Percentiles rank a stretch among this genome's conserved stretches.
phyloP scores from a whole-genome alignment of 37 sponge, comb jelly and placozoan genomes.

The Aphrocallistes beatrix region DNA sequence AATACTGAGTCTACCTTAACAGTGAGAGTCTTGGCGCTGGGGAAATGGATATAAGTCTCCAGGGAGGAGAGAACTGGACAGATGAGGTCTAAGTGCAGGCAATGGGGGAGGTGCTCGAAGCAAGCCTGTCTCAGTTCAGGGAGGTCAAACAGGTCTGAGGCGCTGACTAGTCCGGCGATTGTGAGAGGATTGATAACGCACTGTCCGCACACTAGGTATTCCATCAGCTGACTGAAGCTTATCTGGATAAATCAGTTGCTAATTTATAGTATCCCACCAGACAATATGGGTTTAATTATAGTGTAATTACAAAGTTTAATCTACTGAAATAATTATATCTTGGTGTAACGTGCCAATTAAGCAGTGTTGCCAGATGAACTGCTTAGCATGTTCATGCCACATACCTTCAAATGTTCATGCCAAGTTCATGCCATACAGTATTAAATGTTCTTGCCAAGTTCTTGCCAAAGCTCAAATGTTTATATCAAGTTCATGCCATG shows the following conservation, averaged over 20 bases:
- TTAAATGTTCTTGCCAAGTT: too few relatives aligned
- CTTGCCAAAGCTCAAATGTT: too few relatives aligned
- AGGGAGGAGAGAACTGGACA: constrained; percentile 54
- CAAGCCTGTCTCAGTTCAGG: constrained; percentile 73
- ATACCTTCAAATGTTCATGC: too few relatives aligned
- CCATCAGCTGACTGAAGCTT: constrained; percentile 53
- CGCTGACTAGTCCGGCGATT: constrained; percentile 62
- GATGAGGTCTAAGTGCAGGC: constrained; percentile 34
- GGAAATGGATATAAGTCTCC: constrained; percentile 54
- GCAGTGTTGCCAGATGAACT: too few relatives aligned
- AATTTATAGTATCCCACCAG: neutral
- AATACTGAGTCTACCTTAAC: constrained; percentile 25
- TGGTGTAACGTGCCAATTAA: too few relatives aligned
- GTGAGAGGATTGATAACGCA: constrained; percentile 49
- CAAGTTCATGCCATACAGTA: too few relatives aligned
- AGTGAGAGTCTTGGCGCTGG: constrained; percentile 57
- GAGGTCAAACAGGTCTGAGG: constrained; percentile 68
- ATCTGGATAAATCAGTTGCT: constrained; percentile 14
- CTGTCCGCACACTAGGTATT: constrained; percentile 59
- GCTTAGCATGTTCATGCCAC: too few relatives aligned
- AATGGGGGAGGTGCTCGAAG: constrained; percentile 39
- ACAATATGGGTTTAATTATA: neutral
- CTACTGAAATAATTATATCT: too few relatives aligned
- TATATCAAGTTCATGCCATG: too few relatives aligned
- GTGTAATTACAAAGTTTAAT: neutral